Evolutionary conservation across 1,140 invertebrate species (phyloP).

Genomic region (Drosophila prosaltans): DNA sequence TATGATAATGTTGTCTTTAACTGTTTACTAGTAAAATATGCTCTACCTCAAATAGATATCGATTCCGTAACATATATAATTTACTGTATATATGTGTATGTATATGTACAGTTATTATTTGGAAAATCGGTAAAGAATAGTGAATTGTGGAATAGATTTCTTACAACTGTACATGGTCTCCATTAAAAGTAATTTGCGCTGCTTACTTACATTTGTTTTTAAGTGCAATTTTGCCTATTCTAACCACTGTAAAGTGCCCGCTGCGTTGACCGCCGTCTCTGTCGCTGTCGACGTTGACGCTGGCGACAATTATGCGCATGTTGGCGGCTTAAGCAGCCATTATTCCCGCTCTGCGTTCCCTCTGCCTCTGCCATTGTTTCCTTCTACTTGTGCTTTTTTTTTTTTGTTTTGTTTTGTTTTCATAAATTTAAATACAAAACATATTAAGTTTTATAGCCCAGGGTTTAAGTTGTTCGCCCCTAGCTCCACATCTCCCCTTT

Average conservation of each 20-base stretch:
- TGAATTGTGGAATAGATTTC: no score
- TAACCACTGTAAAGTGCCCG: not conserved
- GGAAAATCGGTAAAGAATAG: no score
- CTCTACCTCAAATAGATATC: no score
- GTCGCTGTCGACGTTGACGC: conserved; percentile 26
- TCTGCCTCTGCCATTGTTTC: conserved; percentile 2
- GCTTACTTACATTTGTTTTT: not conserved
- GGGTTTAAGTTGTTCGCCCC: conserved; percentile 65
- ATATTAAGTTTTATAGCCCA: conserved; percentile 80
- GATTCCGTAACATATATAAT: no score
- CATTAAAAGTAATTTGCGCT: not conserved
- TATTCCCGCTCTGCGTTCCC: conserved; percentile 58
- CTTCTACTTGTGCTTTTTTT: not conserved
- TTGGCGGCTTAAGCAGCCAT: conserved; percentile 80
- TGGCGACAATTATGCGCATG: conserved; percentile 77
- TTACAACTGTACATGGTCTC: no score
- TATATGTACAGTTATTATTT: no score
- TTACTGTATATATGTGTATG: no score
- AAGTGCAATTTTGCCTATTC: not conserved
- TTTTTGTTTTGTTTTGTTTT: conserved; percentile 46
- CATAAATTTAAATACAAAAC: conserved; percentile 82
- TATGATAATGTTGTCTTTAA: no score
- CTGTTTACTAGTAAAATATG: no score
- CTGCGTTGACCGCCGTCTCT: not conserved
- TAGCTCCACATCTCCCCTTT: not conserved